phyloP scores from a whole-genome alignment of 2,797 vertebrate species.

The Falco rusticolus region DNA sequence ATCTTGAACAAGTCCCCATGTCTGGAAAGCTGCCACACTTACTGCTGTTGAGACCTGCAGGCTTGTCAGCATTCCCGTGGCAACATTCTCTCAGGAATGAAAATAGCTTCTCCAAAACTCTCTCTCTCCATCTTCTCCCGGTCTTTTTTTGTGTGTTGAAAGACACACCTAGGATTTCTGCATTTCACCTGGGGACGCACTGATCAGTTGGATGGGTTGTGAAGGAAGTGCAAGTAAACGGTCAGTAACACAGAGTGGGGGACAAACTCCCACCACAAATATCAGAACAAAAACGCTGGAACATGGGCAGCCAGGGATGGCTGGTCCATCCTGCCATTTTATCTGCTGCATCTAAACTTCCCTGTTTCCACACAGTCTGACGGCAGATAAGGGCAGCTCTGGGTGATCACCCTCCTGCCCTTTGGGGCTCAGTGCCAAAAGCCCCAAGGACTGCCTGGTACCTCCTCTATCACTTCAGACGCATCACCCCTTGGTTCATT shows the following conservation, averaged over 20 bases:
- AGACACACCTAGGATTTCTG: not conserved
- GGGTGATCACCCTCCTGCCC: not conserved
- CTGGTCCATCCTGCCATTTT: not conserved
- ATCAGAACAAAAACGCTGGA: no score
- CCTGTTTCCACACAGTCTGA: not conserved
- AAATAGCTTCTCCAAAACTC: not conserved
- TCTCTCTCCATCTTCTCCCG: not conserved
- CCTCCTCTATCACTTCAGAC: not conserved
- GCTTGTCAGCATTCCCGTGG: not conserved
- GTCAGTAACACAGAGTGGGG: fast-evolving
- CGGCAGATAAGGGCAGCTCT: fast-evolving
- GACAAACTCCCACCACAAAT: not conserved
- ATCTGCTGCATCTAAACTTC: not conserved
- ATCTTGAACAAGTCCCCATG: not conserved
- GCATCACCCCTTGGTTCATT: not conserved
- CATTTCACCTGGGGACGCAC: not conserved
- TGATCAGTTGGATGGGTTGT: not conserved
- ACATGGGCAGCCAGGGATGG: not conserved
- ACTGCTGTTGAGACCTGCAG: not conserved
- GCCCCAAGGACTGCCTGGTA: not conserved
- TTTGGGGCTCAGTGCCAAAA: not conserved
- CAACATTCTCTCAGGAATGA: not conserved
- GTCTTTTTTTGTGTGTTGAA: not conserved
- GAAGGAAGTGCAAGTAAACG: not conserved
- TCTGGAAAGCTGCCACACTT: not conserved